Percentiles rank a stretch among this genome's conserved stretches.
phyloP scores from a whole-genome alignment of 2,797 vertebrate genomes.

The Leptodactylus fallax region DNA sequence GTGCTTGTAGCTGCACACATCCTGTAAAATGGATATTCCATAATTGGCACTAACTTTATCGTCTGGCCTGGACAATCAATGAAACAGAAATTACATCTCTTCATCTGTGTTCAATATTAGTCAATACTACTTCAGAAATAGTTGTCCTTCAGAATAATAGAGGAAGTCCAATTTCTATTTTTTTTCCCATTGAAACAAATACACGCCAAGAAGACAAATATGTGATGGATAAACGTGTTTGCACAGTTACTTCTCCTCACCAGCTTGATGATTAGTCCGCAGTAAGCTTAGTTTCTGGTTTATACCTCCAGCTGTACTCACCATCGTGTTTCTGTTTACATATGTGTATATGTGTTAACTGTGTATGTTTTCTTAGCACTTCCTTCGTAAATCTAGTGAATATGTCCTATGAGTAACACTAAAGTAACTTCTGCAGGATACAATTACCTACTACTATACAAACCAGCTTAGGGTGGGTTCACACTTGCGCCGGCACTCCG shows the following conservation, averaged over 20 bases:
- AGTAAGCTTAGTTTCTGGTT: constrained; percentile 9
- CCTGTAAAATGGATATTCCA: no score
- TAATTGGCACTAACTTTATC: no score
- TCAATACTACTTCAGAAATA: no score
- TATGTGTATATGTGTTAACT: constrained; percentile 5
- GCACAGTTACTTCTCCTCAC: constrained; percentile 19
- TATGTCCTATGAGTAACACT: neutral
- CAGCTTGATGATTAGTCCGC: neutral
- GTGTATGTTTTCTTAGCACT: neutral
- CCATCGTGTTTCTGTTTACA: constrained; percentile 35
- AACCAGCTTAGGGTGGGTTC: no score
- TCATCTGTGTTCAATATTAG: no score
- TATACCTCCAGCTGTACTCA: constrained; percentile 35
- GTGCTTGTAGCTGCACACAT: no score
- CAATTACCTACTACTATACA: no score
- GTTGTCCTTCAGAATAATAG: no score
- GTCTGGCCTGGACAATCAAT: no score
- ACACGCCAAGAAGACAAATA: constrained; percentile 7
- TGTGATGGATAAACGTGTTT: constrained; percentile 13
- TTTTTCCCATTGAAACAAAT: neutral
- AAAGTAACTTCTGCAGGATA: neutral
- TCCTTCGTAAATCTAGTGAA: constrained; percentile 2
- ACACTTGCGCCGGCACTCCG: no score
- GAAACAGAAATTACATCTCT: no score
- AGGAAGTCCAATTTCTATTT: no score